These are phyloP conservation scores for Drosophila helvetica DNA, from an alignment of 2,888 invertebrate genomes.

Conservation along the genomic window DNA sequence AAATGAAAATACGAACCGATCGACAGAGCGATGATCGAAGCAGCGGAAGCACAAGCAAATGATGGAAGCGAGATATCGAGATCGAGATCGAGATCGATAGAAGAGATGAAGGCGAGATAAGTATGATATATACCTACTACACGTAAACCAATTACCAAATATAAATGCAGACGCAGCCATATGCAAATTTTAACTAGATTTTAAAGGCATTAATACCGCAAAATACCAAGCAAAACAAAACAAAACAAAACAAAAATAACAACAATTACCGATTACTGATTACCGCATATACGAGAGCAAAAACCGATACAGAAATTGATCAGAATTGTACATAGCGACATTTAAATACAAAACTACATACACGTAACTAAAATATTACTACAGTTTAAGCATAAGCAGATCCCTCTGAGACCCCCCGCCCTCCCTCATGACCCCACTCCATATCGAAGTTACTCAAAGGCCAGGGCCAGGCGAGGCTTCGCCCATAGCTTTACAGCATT, in stretches of 20 bases:
- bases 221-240: slow-evolving; percentile 46
- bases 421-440: slow-evolving; percentile 13
- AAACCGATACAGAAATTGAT: slow-evolving; percentile 56
- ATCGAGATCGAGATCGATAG: slow-evolving; percentile 14
- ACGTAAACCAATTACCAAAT: slow-evolving; percentile 64
- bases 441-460: slow-evolving; percentile 18
- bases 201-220: slow-evolving; percentile 78
- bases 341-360: slow-evolving; percentile 69
- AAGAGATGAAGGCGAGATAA: slow-evolving; percentile 35
- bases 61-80: slow-evolving; percentile 57
- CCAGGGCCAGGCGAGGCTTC: slow-evolving; percentile 45
- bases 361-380: slow-evolving; percentile 75
- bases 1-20: slow-evolving; percentile 15
- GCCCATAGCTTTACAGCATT: slow-evolving; percentile 65
- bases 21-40: slow-evolving; percentile 3
- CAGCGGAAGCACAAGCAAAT: slow-evolving; percentile 12
- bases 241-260: slow-evolving; percentile 49
- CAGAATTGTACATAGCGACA: slow-evolving; percentile 71
- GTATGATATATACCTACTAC: slow-evolving; percentile 45
- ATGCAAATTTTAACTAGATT: slow-evolving; percentile 80
- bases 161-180: slow-evolving; percentile 74
- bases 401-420: slow-evolving; percentile 20
- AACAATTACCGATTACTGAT: slow-evolving; percentile 61
- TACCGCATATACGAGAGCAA: slow-evolving; percentile 34
- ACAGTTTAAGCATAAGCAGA: slow-evolving; percentile 76